Evolutionary conservation across 2,888 invertebrate genomes (phyloP), one percentile per base, ranked within the genome.

Genomic region (Watsonalla binaria): DNA sequence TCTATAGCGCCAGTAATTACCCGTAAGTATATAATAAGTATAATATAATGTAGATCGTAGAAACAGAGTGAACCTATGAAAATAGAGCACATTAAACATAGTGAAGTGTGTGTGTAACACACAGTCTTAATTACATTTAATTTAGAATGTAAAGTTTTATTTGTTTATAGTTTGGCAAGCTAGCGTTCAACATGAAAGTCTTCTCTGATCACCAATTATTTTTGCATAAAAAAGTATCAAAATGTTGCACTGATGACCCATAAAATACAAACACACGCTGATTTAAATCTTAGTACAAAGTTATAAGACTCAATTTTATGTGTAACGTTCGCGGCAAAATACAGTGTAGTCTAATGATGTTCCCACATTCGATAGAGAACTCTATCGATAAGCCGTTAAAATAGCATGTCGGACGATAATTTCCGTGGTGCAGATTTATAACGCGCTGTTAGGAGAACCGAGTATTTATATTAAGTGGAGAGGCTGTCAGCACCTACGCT

Each of bases 401-500:
- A 82, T 78, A 77, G 76, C 70, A 76, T 80, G 68, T 87, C 71
- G 79, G 60, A 49, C 69, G 77, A 68, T 80, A 76, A 76, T 76
- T 74, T 71, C 66, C 56, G 76, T 73, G 75, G 79, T 72, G 76
- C 78, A 77, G 81, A 87, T 86, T 86, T 88, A 89, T 84, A 78
- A 80, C 80, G 78, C 74, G 77, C 78, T 78, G 86, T 87, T 84
- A 82, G 80, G 74, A 83, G 83, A 76, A 77, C 82, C 78, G 79
- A 80, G 84, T 88, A 88, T 90, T 88, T 90, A 90, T 90, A 90
- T 89, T 86, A 88, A 88, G 90, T 89, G 86, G 88, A 78, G 81
- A 71, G 85, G 84, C 88, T 88, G 87, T 90, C 88, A 83, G 84
- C 90, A 80, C 88, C 86, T 85, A 89, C 89, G 85, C 87, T 75